A percentile compares a stretch with the other conserved stretches of the same genome.
Conservation (phyloP, 2,113 vertebrate species). For the Calidris pygmaea region DNA sequence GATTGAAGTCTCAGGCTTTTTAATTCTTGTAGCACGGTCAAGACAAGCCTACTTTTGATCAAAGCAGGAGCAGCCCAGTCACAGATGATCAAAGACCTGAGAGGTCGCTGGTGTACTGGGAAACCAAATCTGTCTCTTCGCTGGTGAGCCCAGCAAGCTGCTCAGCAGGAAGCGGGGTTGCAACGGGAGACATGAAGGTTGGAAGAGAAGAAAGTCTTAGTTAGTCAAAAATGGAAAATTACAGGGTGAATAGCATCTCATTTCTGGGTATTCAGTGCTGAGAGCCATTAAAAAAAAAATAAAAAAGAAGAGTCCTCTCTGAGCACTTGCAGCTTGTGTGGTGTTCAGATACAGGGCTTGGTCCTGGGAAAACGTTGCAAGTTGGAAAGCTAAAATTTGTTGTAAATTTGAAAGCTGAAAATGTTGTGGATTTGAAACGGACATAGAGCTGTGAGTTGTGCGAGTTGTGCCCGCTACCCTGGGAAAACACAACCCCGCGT, state of each 20-base stretch:
- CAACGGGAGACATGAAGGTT: neutral
- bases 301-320: neutral
- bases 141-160: neutral
- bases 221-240: neutral
- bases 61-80: neutral
- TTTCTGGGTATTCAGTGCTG: neutral
- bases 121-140: neutral
- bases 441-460: neutral
- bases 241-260: neutral
- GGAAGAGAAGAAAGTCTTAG: neutral
- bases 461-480: neutral
- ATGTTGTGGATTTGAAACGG: too few relatives aligned
- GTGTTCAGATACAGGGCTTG: neutral
- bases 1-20: neutral
- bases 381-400: too few relatives aligned
- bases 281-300: neutral
- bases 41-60: conserved; percentile 9
- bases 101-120: neutral
- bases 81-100: conserved; percentile 6
- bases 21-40: neutral
- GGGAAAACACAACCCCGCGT: fast-evolving
- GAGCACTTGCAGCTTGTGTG: neutral
- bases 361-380: neutral
- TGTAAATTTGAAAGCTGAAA: too few relatives aligned
- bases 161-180: neutral